These are phyloP conservation scores for Drusus annulatus DNA, from an alignment of 1,140 invertebrate species.

Conservation along the genomic window DNA sequence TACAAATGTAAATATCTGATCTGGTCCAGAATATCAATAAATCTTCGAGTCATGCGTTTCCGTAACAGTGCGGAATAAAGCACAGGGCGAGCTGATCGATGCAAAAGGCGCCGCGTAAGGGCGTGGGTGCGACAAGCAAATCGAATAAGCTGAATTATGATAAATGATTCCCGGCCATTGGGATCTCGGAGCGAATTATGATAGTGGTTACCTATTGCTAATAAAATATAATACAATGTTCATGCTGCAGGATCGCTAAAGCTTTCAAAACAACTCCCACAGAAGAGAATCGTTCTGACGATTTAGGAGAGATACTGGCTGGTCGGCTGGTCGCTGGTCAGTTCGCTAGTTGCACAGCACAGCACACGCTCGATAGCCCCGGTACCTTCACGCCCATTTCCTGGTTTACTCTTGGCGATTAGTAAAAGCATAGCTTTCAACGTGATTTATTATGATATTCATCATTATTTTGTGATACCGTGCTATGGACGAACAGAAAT, in stretches of 20 bases:
- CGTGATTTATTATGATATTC: conserved; percentile 19
- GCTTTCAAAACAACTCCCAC: conserved; percentile 32
- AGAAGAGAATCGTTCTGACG: conserved; percentile 4
- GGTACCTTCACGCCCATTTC: conserved; percentile 26
- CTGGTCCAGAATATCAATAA: too few relatives aligned
- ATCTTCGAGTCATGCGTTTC: neutral
- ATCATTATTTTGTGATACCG: neutral
- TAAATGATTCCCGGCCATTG: conserved; percentile 16
- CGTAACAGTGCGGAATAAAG: neutral
- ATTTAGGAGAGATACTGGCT: conserved; percentile 6
- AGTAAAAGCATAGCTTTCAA: conserved; percentile 22
- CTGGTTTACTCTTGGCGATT: conserved; percentile 28
- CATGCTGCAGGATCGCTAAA: conserved; percentile 5
- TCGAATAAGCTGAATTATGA: conserved; percentile 18
- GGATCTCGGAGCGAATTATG: conserved; percentile 27
- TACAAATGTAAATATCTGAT: too few relatives aligned
- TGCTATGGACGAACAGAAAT: too few relatives aligned
- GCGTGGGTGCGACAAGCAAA: conserved; percentile 2
- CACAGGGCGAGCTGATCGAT: neutral
- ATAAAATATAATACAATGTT: conserved; percentile 28
- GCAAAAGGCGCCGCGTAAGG: conserved; percentile 14
- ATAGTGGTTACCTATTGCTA: neutral
- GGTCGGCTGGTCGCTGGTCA: neutral
- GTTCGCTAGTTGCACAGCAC: neutral
- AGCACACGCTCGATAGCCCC: neutral